Percentiles rank a stretch among this genome's conserved stretches.
phyloP scores from a whole-genome alignment of 2,797 vertebrate species.

The Lagocephalus sceleratus region DNA sequence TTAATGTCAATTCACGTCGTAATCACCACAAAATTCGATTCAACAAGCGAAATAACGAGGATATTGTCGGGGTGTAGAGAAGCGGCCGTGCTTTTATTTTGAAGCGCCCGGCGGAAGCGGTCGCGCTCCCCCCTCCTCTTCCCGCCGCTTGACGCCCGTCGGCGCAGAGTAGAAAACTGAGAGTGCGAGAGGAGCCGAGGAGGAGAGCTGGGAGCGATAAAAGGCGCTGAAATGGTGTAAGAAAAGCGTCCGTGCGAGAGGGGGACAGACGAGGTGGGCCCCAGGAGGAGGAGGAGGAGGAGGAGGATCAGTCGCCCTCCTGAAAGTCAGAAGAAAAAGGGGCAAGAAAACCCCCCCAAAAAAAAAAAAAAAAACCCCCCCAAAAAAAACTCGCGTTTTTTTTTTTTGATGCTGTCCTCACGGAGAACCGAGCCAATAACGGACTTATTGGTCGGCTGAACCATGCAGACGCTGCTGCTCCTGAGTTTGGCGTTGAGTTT shows the following conservation, averaged over 20 bases:
- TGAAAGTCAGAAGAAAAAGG: too few species aligned
- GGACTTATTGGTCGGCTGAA: slow-evolving; percentile 76
- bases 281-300: too few species aligned
- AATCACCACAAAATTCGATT: too few species aligned
- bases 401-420: slow-evolving; percentile 79
- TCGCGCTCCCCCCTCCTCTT: accelerated
- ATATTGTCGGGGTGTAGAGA: too few species aligned
- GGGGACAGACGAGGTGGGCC: slow-evolving; percentile 15
- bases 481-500: slow-evolving; percentile 76
- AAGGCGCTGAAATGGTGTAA: slow-evolving; percentile 58
- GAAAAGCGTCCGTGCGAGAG: slow-evolving; percentile 20
- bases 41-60: too few species aligned
- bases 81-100: slow-evolving; percentile 33
- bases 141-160: neutral
- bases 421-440: slow-evolving; percentile 71
- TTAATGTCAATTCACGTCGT: too few species aligned
- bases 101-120: slow-evolving; percentile 2
- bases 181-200: slow-evolving; percentile 42
- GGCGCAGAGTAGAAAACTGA: slow-evolving; percentile 51
- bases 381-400: slow-evolving; percentile 62
- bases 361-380: too few species aligned
- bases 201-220: slow-evolving; percentile 27
- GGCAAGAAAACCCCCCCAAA: too few species aligned
- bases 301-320: too few species aligned
- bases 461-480: slow-evolving; percentile 78